A percentile compares a stretch with the other conserved stretches of the same genome.
These are phyloP conservation scores for Lochmaea capreae DNA, from an alignment of 2,888 invertebrate species.

Conservation along the genomic window DNA sequence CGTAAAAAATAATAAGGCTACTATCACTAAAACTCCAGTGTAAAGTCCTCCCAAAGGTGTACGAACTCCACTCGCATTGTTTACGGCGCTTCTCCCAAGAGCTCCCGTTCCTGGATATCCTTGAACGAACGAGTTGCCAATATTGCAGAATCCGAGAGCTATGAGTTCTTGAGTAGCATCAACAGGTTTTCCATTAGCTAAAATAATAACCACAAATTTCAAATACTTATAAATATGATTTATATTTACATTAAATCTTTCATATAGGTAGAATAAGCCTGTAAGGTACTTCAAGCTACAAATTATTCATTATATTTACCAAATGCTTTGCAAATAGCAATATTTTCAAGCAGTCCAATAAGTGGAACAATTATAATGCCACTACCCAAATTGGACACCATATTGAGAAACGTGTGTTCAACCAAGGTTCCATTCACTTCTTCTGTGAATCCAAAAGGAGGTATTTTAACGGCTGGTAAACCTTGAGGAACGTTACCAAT, in stretches of 20 bases:
- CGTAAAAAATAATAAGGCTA: slow-evolving; percentile 87
- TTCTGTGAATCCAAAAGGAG: slow-evolving; percentile 73
- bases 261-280: too few relatives aligned
- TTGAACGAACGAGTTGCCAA: slow-evolving; percentile 87
- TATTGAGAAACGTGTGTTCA: slow-evolving; percentile 72
- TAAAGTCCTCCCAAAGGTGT: slow-evolving; percentile 89
- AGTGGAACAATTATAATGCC: slow-evolving; percentile 89
- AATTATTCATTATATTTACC: slow-evolving; percentile 67
- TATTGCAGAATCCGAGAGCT: slow-evolving; percentile 84
- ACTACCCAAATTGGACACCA: slow-evolving; percentile 84
- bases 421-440: slow-evolving; percentile 65
- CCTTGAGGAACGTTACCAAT: slow-evolving; percentile 84
- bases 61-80: slow-evolving; percentile 88
- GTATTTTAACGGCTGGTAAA: slow-evolving; percentile 74
- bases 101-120: slow-evolving; percentile 90
- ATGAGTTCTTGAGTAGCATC: slow-evolving; percentile 93
- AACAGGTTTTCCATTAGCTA: slow-evolving; percentile 81
- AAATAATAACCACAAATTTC: slow-evolving; percentile 44
- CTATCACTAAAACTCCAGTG: slow-evolving; percentile 82
- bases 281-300: too few relatives aligned
- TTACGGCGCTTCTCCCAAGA: slow-evolving; percentile 87
- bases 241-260: too few relatives aligned
- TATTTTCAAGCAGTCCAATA: slow-evolving; percentile 90
- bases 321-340: slow-evolving; percentile 96
- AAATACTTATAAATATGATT: too few relatives aligned